Evolutionary conservation across 37 sponge, comb jelly and placozoan genomes (phyloP).

Genomic region (Theonella swinhoei): DNA sequence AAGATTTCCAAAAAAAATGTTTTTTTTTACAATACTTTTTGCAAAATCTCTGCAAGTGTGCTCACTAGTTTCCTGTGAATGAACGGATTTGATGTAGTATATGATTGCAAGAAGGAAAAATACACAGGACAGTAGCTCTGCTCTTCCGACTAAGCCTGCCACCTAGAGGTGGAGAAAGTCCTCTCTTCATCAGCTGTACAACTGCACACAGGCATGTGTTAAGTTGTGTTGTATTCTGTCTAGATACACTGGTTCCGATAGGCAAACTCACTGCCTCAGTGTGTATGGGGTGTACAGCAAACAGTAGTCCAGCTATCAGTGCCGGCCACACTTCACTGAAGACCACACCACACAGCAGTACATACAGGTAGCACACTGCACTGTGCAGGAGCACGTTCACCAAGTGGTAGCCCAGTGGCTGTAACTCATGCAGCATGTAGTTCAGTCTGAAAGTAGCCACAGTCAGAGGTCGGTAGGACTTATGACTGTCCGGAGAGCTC

Average conservation of each 20-base stretch:
- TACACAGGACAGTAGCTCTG: conserved; percentile 80
- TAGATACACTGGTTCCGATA: background rate
- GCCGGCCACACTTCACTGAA: conserved; percentile 56
- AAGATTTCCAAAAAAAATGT: background rate
- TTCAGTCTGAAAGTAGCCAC: conserved; percentile 89
- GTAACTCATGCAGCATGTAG: conserved; percentile 76
- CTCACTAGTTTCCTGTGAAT: background rate
- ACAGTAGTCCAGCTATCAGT: conserved; percentile 76
- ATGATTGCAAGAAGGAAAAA: conserved; percentile 77
- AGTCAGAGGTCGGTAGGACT: conserved; percentile 91
- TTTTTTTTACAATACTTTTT: no score
- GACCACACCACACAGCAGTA: conserved; percentile 53
- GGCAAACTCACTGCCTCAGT: conserved; percentile 56
- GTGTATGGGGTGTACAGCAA: conserved; percentile 71
- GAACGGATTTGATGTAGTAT: conserved; percentile 26
- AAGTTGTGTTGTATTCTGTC: no score
- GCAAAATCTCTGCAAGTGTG: background rate
- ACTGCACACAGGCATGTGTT: no score
- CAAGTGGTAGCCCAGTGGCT: conserved; percentile 89
- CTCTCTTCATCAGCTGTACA: background rate
- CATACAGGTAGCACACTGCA: conserved; percentile 78
- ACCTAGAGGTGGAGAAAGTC: conserved; percentile 40
- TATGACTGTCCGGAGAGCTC: conserved; percentile 84
- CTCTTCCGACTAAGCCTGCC: conserved; percentile 92
- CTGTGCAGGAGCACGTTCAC: conserved; percentile 88